Conservation (phyloP, 2,888 invertebrate genomes). For the Tinea trinotella region DNA sequence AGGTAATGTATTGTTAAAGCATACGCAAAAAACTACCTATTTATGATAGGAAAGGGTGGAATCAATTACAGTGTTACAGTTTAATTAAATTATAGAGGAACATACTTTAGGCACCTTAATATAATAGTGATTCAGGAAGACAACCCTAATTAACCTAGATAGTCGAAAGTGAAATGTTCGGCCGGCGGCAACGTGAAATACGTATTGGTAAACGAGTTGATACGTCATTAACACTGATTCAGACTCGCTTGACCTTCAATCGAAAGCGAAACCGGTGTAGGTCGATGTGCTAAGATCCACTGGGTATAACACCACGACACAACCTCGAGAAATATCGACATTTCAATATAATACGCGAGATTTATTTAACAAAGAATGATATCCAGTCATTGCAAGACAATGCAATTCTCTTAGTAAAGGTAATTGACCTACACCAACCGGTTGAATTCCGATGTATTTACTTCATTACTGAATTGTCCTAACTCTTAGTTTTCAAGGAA, state of each 20-base stretch:
- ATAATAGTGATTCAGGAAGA: too few relatives aligned
- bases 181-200: not conserved
- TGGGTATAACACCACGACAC: conserved; percentile 5
- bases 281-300: conserved; percentile 36
- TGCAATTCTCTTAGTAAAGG: not conserved
- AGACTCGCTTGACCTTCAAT: conserved; percentile 57
- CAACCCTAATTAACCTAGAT: not conserved
- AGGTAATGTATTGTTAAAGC: too few relatives aligned
- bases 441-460: too few relatives aligned
- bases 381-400: not conserved
- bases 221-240: conserved; percentile 35
- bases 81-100: too few relatives aligned
- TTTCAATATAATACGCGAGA: not conserved
- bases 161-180: not conserved
- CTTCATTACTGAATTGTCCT: too few relatives aligned
- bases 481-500: too few relatives aligned
- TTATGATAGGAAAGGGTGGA: too few relatives aligned
- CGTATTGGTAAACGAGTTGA: conserved; percentile 3
- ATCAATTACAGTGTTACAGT: too few relatives aligned
- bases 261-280: conserved; percentile 67
- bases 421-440: not conserved
- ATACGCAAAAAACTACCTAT: too few relatives aligned
- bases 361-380: conserved; percentile 8
- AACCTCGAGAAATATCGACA: conserved; percentile 2
- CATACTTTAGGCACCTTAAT: too few relatives aligned